phyloP scores from a whole-genome alignment of 2,113 vertebrate species.

The Sebastes schlegelii region DNA sequence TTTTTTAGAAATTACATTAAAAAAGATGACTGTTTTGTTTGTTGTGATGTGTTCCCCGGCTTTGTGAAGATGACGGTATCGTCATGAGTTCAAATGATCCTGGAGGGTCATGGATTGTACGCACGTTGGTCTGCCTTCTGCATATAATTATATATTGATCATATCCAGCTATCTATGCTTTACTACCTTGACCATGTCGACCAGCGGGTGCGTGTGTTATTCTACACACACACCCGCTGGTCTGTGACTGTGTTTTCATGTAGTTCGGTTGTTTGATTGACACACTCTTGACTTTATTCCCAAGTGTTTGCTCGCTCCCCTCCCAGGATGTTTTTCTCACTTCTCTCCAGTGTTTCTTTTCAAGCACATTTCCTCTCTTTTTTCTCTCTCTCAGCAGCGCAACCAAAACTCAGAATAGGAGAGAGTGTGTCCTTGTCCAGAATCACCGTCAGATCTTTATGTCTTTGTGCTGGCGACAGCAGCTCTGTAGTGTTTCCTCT shows the following conservation, averaged over 20 bases:
- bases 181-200: slow-evolving; percentile 20
- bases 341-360: slow-evolving; percentile 21
- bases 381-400: slow-evolving; percentile 63
- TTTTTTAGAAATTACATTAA: slow-evolving; percentile 39
- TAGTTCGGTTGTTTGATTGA: slow-evolving; percentile 31
- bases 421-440: slow-evolving; percentile 34
- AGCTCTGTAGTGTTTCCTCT: neutral
- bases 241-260: slow-evolving; percentile 24
- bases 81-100: slow-evolving; percentile 36
- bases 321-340: slow-evolving; percentile 35
- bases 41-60: slow-evolving; percentile 46
- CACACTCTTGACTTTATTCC: slow-evolving; percentile 14
- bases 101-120: slow-evolving; percentile 50
- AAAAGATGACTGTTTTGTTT: slow-evolving; percentile 43
- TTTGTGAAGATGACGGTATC: slow-evolving; percentile 42
- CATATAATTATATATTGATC: slow-evolving; percentile 54
- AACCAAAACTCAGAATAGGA: slow-evolving; percentile 72
- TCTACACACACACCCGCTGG: slow-evolving; percentile 9
- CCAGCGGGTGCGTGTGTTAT: slow-evolving; percentile 29
- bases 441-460: slow-evolving; percentile 39
- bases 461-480: slow-evolving; percentile 5
- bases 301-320: slow-evolving; percentile 7
- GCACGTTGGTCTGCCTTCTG: slow-evolving; percentile 62
- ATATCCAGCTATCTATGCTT: slow-evolving; percentile 53
- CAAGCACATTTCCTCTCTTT: slow-evolving; percentile 29